phyloP scores from a whole-genome alignment of 2,797 vertebrate genomes.

The Pangasius mekongensis region DNA sequence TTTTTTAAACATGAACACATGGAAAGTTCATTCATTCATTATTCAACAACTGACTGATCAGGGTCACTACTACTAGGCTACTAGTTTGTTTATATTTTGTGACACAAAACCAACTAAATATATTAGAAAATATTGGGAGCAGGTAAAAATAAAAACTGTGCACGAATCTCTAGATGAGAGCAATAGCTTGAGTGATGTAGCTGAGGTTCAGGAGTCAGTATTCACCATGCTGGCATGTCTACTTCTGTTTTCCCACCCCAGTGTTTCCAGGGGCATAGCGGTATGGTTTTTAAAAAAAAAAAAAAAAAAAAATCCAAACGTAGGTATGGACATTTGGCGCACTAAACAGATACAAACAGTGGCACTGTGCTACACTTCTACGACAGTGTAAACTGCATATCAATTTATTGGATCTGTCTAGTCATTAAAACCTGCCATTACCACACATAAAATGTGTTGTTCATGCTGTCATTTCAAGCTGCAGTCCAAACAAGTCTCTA shows the following conservation, averaged over 20 bases:
- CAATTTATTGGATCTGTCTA: conserved; percentile 18
- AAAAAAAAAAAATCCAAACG: not conserved
- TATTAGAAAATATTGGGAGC: not conserved
- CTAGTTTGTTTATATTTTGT: not conserved
- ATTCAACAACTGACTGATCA: not conserved
- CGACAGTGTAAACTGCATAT: not conserved
- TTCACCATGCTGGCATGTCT: not conserved
- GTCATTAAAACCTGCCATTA: not conserved
- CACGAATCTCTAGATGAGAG: not conserved
- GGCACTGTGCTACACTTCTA: not conserved
- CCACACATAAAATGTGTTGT: not conserved
- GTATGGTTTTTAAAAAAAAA: not conserved
- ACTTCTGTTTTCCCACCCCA: not conserved
- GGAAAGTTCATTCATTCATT: not conserved
- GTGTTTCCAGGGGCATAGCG: not conserved
- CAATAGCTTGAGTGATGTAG: not conserved
- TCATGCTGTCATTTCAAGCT: not conserved
- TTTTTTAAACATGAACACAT: not conserved
- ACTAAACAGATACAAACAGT: not conserved
- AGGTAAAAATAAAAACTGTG: not conserved
- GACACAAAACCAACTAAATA: not conserved
- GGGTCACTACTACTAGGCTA: not conserved
- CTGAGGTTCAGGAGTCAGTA: not conserved
- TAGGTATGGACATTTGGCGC: too few species aligned
- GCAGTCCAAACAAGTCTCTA: not conserved